Conservation (phyloP, 2,797 vertebrate species). For the Gallirallus australis region DNA sequence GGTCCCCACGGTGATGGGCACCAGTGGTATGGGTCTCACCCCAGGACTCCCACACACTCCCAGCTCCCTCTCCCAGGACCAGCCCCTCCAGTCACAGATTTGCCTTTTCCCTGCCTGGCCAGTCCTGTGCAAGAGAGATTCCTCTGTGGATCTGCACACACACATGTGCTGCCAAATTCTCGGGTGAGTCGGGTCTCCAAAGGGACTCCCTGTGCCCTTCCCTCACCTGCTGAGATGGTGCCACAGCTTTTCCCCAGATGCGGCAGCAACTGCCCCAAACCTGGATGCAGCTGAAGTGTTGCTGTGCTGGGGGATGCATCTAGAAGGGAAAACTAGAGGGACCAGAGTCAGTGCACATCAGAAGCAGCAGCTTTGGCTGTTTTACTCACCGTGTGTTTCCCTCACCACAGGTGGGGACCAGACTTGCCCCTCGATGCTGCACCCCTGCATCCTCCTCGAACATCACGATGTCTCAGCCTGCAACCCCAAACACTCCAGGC, state of each 20-base stretch:
- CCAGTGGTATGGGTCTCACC: not conserved
- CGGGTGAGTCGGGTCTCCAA: rapidly evolving
- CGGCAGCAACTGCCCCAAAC: not conserved
- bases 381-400: not conserved
- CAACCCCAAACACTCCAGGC: not conserved
- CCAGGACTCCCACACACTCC: not conserved
- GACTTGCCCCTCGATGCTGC: rapidly evolving
- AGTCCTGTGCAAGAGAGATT: rapidly evolving
- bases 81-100: rapidly evolving
- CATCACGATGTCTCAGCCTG: not conserved
- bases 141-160: rapidly evolving
- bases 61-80: rapidly evolving
- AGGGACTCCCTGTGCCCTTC: not conserved
- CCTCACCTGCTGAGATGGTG: rapidly evolving
- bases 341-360: not conserved
- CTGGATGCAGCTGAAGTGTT: not conserved
- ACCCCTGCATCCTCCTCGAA: not conserved
- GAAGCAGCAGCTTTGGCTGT: not conserved
- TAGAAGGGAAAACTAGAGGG: not conserved
- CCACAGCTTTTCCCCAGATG: not conserved
- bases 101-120: not conserved
- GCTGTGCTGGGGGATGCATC: not conserved
- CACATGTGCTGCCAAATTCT: not conserved
- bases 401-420: rapidly evolving
- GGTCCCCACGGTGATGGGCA: not conserved